Percentiles rank a stretch among this genome's conserved stretches.
Conservation (phyloP, 2,888 invertebrate species). For the Cheilosia scutellata region DNA sequence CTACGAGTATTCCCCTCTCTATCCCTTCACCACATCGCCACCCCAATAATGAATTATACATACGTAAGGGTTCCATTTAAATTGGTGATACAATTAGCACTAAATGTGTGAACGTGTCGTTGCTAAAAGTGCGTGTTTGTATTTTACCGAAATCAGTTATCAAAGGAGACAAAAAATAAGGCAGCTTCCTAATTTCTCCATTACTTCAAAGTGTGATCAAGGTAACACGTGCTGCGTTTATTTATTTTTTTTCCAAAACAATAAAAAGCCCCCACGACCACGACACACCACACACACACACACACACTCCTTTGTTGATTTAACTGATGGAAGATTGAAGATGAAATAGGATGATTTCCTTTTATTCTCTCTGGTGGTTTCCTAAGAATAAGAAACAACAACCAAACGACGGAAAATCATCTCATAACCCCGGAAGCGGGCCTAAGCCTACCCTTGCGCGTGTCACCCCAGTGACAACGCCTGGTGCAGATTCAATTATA, state of each 20-base stretch:
- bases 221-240: conserved; percentile 38
- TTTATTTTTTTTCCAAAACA: conserved; percentile 22
- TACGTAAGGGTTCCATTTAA: no score
- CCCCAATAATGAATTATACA: no score
- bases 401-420: conserved; percentile 38
- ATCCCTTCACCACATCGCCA: no score
- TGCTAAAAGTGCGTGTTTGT: not conserved
- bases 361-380: conserved; percentile 9
- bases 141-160: conserved; percentile 2
- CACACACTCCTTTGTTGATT: conserved; percentile 7
- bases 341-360: conserved; percentile 7
- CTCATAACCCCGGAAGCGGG: not conserved
- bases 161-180: not conserved
- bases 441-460: not conserved
- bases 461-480: conserved; percentile 15
- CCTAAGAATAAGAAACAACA: conserved; percentile 10
- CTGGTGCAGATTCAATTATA: conserved; percentile 55
- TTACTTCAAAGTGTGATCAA: conserved; percentile 53
- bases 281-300: not conserved
- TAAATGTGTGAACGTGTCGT: not conserved
- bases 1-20: no score
- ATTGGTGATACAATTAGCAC: no score
- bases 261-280: not conserved
- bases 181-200: conserved; percentile 39
- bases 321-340: conserved; percentile 13